phyloP scores from a whole-genome alignment of 2,888 invertebrate genomes.

The Hemistola chrysoprasaria region DNA sequence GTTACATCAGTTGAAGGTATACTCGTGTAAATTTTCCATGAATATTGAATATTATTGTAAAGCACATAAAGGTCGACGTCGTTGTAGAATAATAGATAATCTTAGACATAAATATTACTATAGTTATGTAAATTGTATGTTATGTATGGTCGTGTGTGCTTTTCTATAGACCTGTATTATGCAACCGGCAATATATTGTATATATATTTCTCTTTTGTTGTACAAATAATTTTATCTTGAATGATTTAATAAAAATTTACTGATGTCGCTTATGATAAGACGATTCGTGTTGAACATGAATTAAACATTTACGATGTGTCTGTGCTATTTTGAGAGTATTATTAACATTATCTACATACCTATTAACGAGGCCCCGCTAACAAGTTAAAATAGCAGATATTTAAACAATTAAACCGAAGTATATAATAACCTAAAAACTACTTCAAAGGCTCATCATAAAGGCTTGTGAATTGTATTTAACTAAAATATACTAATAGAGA shows the following conservation, averaged over 20 bases:
- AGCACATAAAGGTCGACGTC: constrained; percentile 49
- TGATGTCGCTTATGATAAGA: too few species aligned
- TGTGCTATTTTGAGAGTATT: not conserved
- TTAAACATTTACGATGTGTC: not conserved
- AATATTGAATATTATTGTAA: constrained; percentile 13
- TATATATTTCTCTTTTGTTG: too few species aligned
- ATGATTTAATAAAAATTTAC: too few species aligned
- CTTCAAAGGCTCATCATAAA: too few species aligned
- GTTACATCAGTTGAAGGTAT: constrained; percentile 11
- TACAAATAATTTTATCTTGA: too few species aligned
- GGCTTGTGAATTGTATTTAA: too few species aligned
- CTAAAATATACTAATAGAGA: not conserved
- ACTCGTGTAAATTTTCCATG: constrained; percentile 7
- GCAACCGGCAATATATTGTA: constrained; percentile 7
- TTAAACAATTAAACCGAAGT: too few species aligned
- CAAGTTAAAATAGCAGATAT: not conserved
- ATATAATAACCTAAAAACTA: too few species aligned
- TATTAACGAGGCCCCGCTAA: not conserved
- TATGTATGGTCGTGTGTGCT: constrained; percentile 31
- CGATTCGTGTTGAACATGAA: not conserved
- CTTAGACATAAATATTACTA: too few species aligned
- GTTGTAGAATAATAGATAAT: constrained; percentile 28
- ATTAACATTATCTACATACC: not conserved
- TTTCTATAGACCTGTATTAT: constrained; percentile 44
- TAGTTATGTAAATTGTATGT: too few species aligned